Percentiles rank a stretch among this genome's conserved stretches.
These are phyloP conservation scores for Gopherus evgoodei DNA, from an alignment of 2,113 vertebrate species.

Conservation along the genomic window DNA sequence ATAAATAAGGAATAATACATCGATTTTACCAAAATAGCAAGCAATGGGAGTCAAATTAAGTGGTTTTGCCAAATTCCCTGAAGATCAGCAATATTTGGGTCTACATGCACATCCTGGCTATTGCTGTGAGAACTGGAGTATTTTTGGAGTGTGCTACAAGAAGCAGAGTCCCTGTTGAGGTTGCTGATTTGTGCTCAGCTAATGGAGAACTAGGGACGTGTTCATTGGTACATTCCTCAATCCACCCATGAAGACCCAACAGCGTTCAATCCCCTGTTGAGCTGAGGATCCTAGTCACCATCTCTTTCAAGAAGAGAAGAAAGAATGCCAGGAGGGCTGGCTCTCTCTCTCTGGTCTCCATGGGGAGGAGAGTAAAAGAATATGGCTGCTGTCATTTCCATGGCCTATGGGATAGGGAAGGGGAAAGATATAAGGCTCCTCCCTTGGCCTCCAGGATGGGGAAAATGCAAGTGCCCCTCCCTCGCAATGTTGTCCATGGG, in stretches of 20 bases:
- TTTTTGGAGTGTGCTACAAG: not conserved
- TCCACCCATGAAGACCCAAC: not conserved
- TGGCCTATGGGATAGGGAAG: no score
- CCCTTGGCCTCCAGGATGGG: not conserved
- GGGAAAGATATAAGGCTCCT: not conserved
- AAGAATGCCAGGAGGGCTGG: not conserved
- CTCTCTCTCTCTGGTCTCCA: no score
- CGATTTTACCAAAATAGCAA: not conserved
- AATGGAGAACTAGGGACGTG: not conserved
- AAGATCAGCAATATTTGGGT: not conserved
- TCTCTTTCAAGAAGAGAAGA: not conserved
- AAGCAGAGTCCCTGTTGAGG: not conserved
- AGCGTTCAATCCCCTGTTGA: not conserved
- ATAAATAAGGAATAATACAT: not conserved
- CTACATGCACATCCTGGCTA: not conserved
- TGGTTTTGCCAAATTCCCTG: not conserved
- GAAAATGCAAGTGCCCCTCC: not conserved
- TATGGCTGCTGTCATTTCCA: no score
- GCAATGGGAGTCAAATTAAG: not conserved
- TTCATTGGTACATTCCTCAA: not conserved
- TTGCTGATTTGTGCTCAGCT: not conserved
- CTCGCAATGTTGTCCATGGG: not conserved
- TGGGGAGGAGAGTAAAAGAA: no score
- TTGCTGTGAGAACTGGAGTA: not conserved
- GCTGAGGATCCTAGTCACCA: not conserved